Conservation (phyloP, 2,888 invertebrate species). For the Prenolepis imparis region DNA sequence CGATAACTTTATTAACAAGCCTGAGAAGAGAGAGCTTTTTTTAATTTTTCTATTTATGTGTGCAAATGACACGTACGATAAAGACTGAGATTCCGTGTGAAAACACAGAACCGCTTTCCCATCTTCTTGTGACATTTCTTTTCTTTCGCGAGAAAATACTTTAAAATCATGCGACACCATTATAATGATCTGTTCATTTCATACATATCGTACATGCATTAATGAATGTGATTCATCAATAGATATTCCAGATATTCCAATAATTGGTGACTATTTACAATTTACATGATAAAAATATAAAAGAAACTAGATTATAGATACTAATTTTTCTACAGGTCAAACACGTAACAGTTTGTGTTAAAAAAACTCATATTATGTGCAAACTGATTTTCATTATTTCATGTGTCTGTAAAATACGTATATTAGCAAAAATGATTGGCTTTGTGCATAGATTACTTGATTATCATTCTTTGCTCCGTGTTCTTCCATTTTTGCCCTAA, state of each 20-base stretch:
- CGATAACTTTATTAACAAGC: conserved; percentile 15
- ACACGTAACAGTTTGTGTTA: background rate
- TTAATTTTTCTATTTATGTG: background rate
- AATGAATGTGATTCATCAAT: background rate
- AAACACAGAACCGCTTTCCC: background rate
- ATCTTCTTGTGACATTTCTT: background rate
- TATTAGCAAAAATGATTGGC: background rate
- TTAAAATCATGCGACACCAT: background rate
- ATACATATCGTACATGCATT: background rate
- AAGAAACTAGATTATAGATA: background rate
- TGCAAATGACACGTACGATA: conserved; percentile 30
- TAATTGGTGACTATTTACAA: background rate
- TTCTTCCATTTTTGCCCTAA: background rate
- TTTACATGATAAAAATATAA: background rate
- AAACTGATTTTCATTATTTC: background rate
- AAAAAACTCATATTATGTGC: background rate
- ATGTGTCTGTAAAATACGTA: background rate
- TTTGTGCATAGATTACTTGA: background rate
- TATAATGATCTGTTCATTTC: conserved; percentile 22
- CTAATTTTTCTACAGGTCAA: background rate
- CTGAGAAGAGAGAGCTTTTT: conserved; percentile 29
- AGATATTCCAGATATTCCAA: background rate
- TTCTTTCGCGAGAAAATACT: background rate
- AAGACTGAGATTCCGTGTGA: conserved; percentile 58
- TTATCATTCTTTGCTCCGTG: background rate